Conservation (phyloP, 2,113 vertebrate species). For the Ceyx margarethae region DNA sequence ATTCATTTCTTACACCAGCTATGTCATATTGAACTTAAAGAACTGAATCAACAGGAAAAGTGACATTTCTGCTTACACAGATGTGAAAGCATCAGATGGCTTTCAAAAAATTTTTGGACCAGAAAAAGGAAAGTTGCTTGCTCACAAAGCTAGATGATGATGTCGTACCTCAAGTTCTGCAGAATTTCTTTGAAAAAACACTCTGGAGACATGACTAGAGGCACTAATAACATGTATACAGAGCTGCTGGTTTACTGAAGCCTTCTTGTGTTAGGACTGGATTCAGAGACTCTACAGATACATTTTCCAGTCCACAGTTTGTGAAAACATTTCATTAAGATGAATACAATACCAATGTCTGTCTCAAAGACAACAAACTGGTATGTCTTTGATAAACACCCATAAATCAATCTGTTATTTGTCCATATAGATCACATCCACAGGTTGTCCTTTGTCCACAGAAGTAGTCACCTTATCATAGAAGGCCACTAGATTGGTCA, state of each 20-base stretch:
- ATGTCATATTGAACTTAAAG: background rate
- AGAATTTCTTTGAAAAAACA: background rate
- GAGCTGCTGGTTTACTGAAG: background rate
- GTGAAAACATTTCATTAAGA: background rate
- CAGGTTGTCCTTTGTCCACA: too few species aligned
- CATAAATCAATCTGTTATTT: background rate
- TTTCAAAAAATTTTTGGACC: background rate
- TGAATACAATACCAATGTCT: background rate
- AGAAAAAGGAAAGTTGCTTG: background rate
- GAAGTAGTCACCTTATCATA: too few species aligned
- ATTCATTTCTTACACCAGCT: background rate
- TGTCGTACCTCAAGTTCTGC: background rate
- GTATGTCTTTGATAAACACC: background rate
- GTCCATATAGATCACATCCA: too few species aligned
- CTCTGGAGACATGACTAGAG: background rate
- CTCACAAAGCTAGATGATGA: background rate
- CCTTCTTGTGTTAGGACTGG: background rate
- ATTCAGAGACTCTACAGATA: background rate
- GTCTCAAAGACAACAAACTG: background rate
- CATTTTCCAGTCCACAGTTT: background rate
- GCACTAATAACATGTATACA: background rate
- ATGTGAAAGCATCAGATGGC: background rate
- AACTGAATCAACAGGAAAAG: background rate
- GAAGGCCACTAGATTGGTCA: too few species aligned
- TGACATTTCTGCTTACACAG: background rate